Evolutionary conservation across 2,797 vertebrate genomes (phyloP), one percentile per base, ranked within the genome.

Genomic region (Xiphorhynchus erythropygius): DNA sequence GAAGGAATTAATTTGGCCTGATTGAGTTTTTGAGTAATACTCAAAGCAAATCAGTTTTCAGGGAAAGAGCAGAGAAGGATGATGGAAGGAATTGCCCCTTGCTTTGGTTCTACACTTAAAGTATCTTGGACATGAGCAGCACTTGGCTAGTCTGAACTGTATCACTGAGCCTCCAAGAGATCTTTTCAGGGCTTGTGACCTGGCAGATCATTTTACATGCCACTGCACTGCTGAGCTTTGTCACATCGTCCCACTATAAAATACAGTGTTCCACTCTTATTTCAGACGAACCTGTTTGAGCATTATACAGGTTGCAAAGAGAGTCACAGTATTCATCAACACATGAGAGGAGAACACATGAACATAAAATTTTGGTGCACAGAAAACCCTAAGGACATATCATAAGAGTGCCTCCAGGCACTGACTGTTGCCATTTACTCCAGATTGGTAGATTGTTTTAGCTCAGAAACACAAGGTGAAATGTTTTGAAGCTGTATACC

Each of bases 191-290:
- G 7, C 18, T 65, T 11, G 6, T 16, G 30, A 14, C n/a, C 13
- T 50, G 11, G 32, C 11, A 83, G 8, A 56, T 4, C 3, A 5
- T 28, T 86, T 37, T 70, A 28, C 15, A 7, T 28, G 8, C 9
- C 47, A 21, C 28, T n/a, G 39, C 27, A 11, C 39, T 39, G 18
- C 28, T 71, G 41, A 71, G 25, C 32, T 69, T 70, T 18, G 21
- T 24, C n/a, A 39, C 24, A 7, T 15, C 25, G 6, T 47, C n/a
- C 18, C 23, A 24, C 32, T 60, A 8, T 5, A 68, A 81, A 70
- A 47, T 9, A 63, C 14, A 78, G 5, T 0, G 0, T 21, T 47
- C 15, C 6, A 9, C 25, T 33, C n/a, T 46, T 14, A 10, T 47
- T 95, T 88, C 59, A 63, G 44, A 75, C 5, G 1, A 64, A 47